Evolutionary conservation across 2,113 vertebrate species (phyloP).

Genomic region (Martes martes): DNA sequence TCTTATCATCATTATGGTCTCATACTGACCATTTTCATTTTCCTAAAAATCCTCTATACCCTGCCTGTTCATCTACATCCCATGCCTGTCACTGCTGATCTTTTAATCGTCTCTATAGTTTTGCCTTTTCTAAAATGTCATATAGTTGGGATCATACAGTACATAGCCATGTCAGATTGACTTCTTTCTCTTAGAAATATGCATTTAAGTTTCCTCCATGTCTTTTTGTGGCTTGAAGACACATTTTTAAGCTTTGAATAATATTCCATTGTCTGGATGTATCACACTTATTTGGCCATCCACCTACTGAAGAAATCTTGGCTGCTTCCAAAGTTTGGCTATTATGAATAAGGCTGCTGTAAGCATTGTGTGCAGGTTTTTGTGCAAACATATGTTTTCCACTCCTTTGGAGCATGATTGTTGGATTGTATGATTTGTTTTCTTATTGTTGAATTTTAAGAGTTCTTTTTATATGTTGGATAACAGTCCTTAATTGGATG

Average conservation of each 20-base stretch:
- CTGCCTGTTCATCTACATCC: not conserved
- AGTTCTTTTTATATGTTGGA: not conserved
- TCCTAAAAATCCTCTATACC: not conserved
- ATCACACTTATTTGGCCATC: not conserved
- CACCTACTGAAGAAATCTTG: not conserved
- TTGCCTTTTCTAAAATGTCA: not conserved
- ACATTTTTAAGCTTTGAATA: not conserved
- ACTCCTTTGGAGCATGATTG: not conserved
- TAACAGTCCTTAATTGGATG: not conserved
- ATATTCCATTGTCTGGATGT: not conserved
- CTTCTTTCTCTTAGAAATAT: not conserved
- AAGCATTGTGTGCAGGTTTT: not conserved
- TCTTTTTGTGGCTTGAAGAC: not conserved
- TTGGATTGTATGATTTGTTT: not conserved
- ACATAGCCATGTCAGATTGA: not conserved
- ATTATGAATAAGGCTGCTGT: not conserved
- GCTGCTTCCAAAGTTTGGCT: not conserved
- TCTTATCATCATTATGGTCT: not conserved
- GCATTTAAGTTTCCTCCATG: not conserved
- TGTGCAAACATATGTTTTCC: not conserved
- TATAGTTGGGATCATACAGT: not conserved
- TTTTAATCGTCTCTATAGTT: not conserved
- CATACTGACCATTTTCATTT: not conserved
- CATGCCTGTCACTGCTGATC: not conserved
- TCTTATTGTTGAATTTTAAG: not conserved